Evolutionary conservation across 1,140 invertebrate genomes (phyloP), one percentile per base, ranked within the genome.

Genomic region (Anagrus nilaparvatae): DNA sequence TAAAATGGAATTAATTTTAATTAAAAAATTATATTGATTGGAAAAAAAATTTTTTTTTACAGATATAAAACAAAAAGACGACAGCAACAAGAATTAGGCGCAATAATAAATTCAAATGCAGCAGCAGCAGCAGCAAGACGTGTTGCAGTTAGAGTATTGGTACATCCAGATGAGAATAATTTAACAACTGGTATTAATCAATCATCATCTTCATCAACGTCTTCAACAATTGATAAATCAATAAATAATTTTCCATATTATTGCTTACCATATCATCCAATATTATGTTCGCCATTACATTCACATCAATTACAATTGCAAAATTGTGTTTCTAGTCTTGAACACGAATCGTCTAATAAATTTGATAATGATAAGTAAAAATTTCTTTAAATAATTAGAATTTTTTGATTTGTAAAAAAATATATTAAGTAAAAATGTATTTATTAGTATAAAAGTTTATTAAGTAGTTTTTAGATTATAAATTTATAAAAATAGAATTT

Each of bases 51-150:
- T 33, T 37, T 14, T 16, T 40, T 12, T 36, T 49, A 7, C 45
- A 68, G 65, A 31, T 68, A 68, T 42, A 68, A 68, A 50, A 68
- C 65, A 13, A 68, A 68, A 47, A 48, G 65, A 40, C 61, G 65
- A 9, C 65, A 68, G 24, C 64, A 68, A 25, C 64, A 68, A 37
- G 65, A 68, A 39, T 50, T 68, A 1, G 65, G 64, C 3, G 63
- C 65, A n/a, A 41, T 68, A 25, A 64, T 68, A n/a, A 65, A 61
- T 44, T 66, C 64, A 17, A 56, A 53, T 24, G 55, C 57, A 13
- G 7, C 29, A 12, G 64, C 63, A 9, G 55, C 57, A 13, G 7
- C 29, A 12, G 64, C 63, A 9, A 58, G 65, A 40, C 50, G 65
- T 19, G 65, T 68, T 6, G 65, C 65, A 1, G 65, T 68, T 5